These are phyloP conservation scores for Teleogryllus oceanicus DNA, from an alignment of 2,888 invertebrate species.

Conservation along the genomic window DNA sequence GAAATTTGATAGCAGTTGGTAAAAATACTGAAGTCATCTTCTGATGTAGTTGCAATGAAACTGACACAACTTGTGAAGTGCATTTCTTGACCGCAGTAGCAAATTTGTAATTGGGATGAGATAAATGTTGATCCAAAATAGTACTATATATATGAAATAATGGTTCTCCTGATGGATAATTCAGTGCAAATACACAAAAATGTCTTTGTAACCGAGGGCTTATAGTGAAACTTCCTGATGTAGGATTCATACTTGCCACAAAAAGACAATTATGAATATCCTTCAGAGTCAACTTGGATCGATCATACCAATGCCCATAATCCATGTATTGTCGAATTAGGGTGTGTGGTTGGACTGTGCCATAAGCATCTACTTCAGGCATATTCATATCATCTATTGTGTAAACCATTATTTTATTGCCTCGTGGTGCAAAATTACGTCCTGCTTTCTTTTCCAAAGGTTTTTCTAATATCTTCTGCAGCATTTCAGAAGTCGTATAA, in stretches of 20 bases:
- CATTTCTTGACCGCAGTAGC: slow-evolving; percentile 56
- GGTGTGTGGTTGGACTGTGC: slow-evolving; percentile 93
- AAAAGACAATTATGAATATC: slow-evolving; percentile 93
- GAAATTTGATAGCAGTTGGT: slow-evolving; percentile 92
- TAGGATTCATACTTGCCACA: slow-evolving; percentile 94
- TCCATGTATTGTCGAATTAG: slow-evolving; percentile 89
- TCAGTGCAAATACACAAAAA: slow-evolving; percentile 81
- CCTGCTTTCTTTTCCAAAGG: slow-evolving; percentile 94
- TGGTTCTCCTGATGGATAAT: slow-evolving; percentile 80
- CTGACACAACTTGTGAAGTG: slow-evolving; percentile 60
- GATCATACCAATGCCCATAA: slow-evolving; percentile 94
- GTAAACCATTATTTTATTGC: slow-evolving; percentile 87
- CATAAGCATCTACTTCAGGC: slow-evolving; percentile 93
- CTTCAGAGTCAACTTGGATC: slow-evolving; percentile 77
- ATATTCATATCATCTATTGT: slow-evolving; percentile 96
- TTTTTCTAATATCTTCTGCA: slow-evolving; percentile 82
- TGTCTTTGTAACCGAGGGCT: slow-evolving; percentile 85
- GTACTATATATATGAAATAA: slow-evolving; percentile 77
- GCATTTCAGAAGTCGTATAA: slow-evolving; percentile 90
- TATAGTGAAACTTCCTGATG: slow-evolving; percentile 91
- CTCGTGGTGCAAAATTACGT: slow-evolving; percentile 87
- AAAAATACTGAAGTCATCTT: slow-evolving; percentile 74
- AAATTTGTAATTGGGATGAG: slow-evolving; percentile 65
- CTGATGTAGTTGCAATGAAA: slow-evolving; percentile 72
- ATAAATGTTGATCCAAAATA: slow-evolving; percentile 74